phyloP scores from a whole-genome alignment of 1,140 invertebrate species.

The Ectropis grisescens region DNA sequence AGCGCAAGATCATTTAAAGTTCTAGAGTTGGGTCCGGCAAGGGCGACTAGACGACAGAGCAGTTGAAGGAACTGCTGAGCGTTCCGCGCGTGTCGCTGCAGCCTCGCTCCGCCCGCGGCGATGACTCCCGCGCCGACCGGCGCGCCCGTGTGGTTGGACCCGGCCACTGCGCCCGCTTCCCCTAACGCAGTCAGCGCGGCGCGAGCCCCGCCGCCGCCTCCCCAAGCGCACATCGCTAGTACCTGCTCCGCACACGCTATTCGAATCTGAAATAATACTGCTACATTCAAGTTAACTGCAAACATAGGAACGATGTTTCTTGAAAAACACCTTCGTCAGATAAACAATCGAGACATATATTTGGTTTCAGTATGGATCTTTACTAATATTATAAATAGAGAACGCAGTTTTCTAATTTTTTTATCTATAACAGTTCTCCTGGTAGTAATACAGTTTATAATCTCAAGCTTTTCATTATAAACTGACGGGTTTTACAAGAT shows the following conservation, averaged over 20 bases:
- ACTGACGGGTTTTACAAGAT: no score
- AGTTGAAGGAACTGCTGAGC: constrained; percentile 62
- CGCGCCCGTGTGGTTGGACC: constrained; percentile 24
- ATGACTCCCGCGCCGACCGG: constrained; percentile 16
- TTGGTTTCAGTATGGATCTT: no score
- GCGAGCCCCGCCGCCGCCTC: constrained; percentile 43
- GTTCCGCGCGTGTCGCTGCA: constrained; percentile 37
- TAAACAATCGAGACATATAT: no score
- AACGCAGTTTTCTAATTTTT: no score
- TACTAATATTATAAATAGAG: no score
- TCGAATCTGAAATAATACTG: no score
- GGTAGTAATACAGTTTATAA: no score
- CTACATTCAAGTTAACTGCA: no score
- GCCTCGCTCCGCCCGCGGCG: constrained; percentile 25
- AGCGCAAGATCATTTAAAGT: constrained; percentile 38
- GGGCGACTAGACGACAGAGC: constrained; percentile 51
- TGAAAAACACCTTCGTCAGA: no score
- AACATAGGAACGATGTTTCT: no score
- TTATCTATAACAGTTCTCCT: no score
- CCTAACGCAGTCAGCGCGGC: constrained; percentile 37
- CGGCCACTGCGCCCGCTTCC: constrained; percentile 26
- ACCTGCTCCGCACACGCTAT: constrained; percentile 59
- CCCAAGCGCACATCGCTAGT: constrained; percentile 59
- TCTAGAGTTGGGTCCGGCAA: constrained; percentile 43
- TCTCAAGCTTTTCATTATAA: no score